These are phyloP conservation scores for Uloborus plumipes DNA, from an alignment of 2,888 invertebrate species.

Conservation along the genomic window DNA sequence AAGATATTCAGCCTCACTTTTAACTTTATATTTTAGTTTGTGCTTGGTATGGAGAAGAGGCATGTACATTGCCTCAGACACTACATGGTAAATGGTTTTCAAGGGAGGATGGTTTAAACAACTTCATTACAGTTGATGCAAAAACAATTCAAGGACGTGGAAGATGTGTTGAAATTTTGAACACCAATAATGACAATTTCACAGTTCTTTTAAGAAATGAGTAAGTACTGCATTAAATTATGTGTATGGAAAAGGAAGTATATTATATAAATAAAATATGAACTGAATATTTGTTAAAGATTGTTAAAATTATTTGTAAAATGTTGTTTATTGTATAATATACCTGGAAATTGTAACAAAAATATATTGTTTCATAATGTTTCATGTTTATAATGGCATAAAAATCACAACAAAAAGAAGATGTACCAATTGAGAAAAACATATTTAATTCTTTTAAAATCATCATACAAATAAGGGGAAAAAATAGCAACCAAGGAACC, in stretches of 20 bases:
- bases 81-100: conserved; percentile 92
- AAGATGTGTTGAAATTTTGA: conserved; percentile 71
- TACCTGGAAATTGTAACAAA: neutral
- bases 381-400: no score
- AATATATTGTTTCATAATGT: no score
- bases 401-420: no score
- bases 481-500: no score
- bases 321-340: neutral
- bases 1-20: no score
- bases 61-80: conserved; percentile 82
- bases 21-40: conserved; percentile 4
- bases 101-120: conserved; percentile 87
- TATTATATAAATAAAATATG: no score
- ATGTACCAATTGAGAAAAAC: no score
- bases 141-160: conserved; percentile 83
- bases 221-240: conserved; percentile 70
- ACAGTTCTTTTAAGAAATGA: conserved; percentile 82
- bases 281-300: no score
- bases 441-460: no score
- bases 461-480: no score
- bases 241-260: neutral
- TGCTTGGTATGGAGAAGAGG: conserved; percentile 36
- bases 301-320: neutral
- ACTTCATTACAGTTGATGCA: conserved; percentile 85
- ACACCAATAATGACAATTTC: conserved; percentile 84